Evolutionary conservation across 1,140 invertebrate species (phyloP), one percentile per base, ranked within the genome.

Genomic region (Ephestia elutella): DNA sequence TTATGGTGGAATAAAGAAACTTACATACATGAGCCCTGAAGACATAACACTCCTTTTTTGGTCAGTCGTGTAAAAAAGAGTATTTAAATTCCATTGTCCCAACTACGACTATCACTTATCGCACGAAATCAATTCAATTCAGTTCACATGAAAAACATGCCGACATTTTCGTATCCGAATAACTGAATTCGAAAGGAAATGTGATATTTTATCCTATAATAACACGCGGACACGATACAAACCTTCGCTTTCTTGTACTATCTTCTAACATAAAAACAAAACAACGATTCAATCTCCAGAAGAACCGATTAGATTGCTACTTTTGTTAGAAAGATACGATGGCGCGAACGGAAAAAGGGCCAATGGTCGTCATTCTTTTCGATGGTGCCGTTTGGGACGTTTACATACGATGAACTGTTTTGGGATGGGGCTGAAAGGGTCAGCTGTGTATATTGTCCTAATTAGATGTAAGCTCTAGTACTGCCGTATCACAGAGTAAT

Each of bases 181-280:
- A 53, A 53, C 15, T 53, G 50, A 20, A n/a, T 25, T 20, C 50
- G 19, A 53, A 53, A 53, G 50, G 50, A 53, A 53, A 53, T 53
- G 50, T 53, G 50, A 53, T 53, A 53, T 28, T 53, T 53, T 53
- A 53, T 53, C 50, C 50, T 53, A 50, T 25, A 53, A 53, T 53
- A 53, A 25, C 28, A 20, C 21, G 35, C 59, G 54, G 59, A 56
- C 48, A 56, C 49, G 53, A 50, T 53, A 53, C 59, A 21, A 61
- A 56, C 59, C 20, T 7, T 2, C 5, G 49, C 38, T 11, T 48
- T 21, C 8, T 25, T 7, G 50, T 53, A n/a, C 50, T 48, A 18
- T 19, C 49, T 50, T 28, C 3, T 28, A 19, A n/a, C 28, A 51
- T 58, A 32, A 20, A 59, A 54, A 54, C 17, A 21, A 56, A 53